phyloP scores from a whole-genome alignment of 2,113 vertebrate species.

The Columbina picui region DNA sequence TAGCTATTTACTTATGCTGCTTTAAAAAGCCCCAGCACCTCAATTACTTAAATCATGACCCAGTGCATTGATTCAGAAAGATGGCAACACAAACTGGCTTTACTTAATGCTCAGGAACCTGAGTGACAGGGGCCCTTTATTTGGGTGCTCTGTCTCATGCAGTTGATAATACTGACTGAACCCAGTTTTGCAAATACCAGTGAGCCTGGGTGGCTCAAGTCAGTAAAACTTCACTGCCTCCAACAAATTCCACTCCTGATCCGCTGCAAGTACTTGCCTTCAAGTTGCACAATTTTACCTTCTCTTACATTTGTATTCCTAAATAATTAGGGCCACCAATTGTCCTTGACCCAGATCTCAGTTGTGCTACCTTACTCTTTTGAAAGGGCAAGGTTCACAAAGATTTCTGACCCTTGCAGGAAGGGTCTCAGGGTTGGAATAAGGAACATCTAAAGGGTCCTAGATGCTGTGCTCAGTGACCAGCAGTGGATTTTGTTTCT shows the following conservation, averaged over 20 bases:
- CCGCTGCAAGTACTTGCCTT: not conserved
- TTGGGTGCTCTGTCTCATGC: not conserved
- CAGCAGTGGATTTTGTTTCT: not conserved
- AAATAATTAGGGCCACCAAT: not conserved
- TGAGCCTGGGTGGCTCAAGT: not conserved
- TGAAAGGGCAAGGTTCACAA: not conserved
- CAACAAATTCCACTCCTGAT: not conserved
- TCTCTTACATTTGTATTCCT: not conserved
- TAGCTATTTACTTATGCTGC: not conserved
- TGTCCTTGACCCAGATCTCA: not conserved
- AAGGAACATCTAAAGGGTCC: not conserved
- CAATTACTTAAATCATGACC: not conserved
- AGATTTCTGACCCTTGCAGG: not conserved
- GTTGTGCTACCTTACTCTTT: not conserved
- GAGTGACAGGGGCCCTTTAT: not conserved
- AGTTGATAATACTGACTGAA: not conserved
- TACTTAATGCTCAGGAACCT: not conserved
- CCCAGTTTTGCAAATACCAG: not conserved
- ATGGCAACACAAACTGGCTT: not conserved
- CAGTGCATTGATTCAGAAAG: not conserved
- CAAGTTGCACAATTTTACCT: not conserved
- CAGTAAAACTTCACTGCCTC: not conserved
- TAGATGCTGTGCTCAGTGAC: not conserved
- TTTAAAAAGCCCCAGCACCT: not conserved
- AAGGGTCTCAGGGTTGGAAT: not conserved